Evolutionary conservation across 2,797 vertebrate genomes (phyloP), one percentile per base, ranked within the genome.

Genomic region (Buceros bicornis): DNA sequence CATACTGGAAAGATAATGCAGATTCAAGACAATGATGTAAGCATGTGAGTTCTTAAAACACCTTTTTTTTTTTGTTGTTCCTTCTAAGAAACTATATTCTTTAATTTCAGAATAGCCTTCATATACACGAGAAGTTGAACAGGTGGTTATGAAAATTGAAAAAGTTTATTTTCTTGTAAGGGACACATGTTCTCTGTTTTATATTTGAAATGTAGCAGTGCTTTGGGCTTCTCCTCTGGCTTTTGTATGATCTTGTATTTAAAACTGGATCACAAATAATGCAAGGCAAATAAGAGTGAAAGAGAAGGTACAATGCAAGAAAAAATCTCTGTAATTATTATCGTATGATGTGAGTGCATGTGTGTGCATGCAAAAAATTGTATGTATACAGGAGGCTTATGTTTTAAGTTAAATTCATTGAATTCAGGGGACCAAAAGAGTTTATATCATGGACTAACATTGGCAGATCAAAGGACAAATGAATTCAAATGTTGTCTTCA

Each of bases 11-110:
- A 40, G 5, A 8, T 37, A 67, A 67, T 25, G 54, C 6, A 18
- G 22, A 45, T 40, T 50, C 42, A 54, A 84, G 4, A 4, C 51
- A 72, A 13, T 58, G 16, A 20, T 48, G 50, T 5, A 51, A 73
- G 8, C 6, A 13, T 48, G 3, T 7, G 2, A 0, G 1, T 69
- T 88, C 22, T 10, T 69, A 25, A 37, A 37, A 0, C 2, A 22
- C 21, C 0, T 20, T 45, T 28, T 15, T 26, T 31, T 31, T 25
- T 3, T 58, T 22, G 48, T 37, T 37, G 0, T 69, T 79, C 8
- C 20, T 85, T 79, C 26, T 80, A 20, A 69, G 60, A 87, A 37
- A 35, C 1, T 1, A 0, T n/a, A 16, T 16, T 77, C 14, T 47
- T 82, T 80, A 37, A 60, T 73, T 80, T 73, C 69, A 51, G 43